A percentile compares a stretch with the other conserved stretches of the same genome.
Evolutionary conservation across 2,888 invertebrate species (phyloP).

Genomic region (Zonitis immaculata): DNA sequence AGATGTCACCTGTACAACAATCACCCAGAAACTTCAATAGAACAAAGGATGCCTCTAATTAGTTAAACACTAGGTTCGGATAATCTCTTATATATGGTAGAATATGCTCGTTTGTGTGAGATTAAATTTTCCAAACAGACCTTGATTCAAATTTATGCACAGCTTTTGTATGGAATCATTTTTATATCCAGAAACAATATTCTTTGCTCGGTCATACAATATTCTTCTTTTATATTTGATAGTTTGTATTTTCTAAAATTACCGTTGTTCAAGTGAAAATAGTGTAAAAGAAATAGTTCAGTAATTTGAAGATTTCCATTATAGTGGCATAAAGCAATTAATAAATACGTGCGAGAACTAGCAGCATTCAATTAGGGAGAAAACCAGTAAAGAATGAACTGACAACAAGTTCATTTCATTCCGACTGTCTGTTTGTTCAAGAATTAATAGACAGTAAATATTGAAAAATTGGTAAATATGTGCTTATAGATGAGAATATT

Average conservation of each 20-base stretch:
- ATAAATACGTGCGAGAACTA: background rate
- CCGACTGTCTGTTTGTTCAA: background rate
- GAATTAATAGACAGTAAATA: background rate
- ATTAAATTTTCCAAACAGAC: conserved; percentile 24
- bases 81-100: too few species aligned
- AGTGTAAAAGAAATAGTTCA: background rate
- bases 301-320: background rate
- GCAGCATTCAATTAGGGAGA: background rate
- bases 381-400: background rate
- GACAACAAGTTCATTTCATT: background rate
- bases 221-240: too few species aligned
- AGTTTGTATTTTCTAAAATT: too few species aligned
- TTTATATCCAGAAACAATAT: conserved; percentile 13
- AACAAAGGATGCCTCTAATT: conserved; percentile 28
- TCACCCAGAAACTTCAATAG: conserved; percentile 27
- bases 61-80: too few species aligned
- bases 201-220: too few species aligned
- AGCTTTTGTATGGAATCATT: conserved; percentile 8
- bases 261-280: background rate
- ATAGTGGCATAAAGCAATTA: background rate
- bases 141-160: conserved; percentile 8
- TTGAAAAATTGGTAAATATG: too few species aligned
- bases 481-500: too few species aligned
- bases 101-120: conserved; percentile 20
- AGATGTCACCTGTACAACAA: conserved; percentile 35